These are phyloP conservation scores for Cydia strobilella DNA, from an alignment of 1,140 invertebrate genomes.

Conservation along the genomic window DNA sequence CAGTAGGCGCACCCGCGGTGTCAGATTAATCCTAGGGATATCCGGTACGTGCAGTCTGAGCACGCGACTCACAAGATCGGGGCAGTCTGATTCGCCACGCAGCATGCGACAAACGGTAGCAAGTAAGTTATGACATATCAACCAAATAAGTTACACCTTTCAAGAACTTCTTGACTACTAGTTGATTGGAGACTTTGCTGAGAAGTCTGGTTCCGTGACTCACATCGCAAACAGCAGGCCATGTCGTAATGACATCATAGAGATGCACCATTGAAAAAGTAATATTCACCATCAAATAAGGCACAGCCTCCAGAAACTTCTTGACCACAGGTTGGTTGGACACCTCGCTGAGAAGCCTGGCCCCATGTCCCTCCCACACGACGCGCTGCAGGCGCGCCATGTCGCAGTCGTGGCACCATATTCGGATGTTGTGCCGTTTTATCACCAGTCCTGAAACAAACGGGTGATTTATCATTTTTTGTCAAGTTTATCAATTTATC, in stretches of 20 bases:
- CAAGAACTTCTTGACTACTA: slow-evolving; percentile 88
- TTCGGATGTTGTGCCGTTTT: slow-evolving; percentile 92
- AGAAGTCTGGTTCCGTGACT: slow-evolving; percentile 90
- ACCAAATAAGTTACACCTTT: slow-evolving; percentile 93
- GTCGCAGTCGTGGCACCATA: slow-evolving; percentile 95
- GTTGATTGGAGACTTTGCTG: slow-evolving; percentile 90
- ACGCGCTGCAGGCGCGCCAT: slow-evolving; percentile 90
- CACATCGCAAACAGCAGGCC: slow-evolving; percentile 84
- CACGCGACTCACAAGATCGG: too few species aligned
- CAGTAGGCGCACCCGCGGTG: too few species aligned
- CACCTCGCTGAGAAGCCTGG: slow-evolving; percentile 89
- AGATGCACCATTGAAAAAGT: too few species aligned
- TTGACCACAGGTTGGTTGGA: slow-evolving; percentile 90
- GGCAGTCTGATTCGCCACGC: too few species aligned
- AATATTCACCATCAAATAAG: slow-evolving; percentile 87
- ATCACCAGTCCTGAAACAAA: slow-evolving; percentile 83
- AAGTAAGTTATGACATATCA: too few species aligned
- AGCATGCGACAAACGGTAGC: too few species aligned
- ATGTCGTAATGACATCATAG: not conserved
- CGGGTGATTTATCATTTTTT: not conserved
- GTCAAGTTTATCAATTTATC: not conserved
- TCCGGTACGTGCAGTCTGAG: too few species aligned
- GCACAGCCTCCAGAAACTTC: slow-evolving; percentile 91
- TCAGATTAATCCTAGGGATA: too few species aligned
- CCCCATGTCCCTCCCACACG: slow-evolving; percentile 92